phyloP scores from a whole-genome alignment of 2,113 vertebrate genomes.

The Anser cygnoides region DNA sequence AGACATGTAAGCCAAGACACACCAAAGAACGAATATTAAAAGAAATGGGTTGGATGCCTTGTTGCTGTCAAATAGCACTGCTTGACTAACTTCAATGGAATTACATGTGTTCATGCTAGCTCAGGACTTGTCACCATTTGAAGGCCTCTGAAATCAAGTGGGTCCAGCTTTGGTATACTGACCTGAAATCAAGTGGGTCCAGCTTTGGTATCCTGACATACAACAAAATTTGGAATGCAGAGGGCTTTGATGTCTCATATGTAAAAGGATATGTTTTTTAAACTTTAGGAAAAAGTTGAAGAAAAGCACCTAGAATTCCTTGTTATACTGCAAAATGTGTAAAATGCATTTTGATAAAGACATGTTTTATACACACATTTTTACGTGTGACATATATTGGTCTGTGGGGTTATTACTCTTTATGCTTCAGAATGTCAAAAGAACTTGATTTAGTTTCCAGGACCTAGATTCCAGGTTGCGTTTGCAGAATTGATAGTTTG shows the following conservation, averaged over 20 bases:
- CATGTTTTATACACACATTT: background rate
- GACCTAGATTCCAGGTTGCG: background rate
- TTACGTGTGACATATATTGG: fast-evolving
- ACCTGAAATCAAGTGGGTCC: background rate
- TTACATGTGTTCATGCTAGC: background rate
- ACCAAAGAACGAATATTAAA: background rate
- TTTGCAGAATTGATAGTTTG: background rate
- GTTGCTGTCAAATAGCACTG: background rate
- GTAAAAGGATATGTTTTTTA: background rate
- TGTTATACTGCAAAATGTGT: background rate
- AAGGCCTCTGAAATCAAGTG: background rate
- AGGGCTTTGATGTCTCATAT: background rate
- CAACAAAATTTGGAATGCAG: background rate
- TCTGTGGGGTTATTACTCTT: background rate
- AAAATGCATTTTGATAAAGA: background rate
- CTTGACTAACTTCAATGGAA: background rate
- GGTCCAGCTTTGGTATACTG: background rate
- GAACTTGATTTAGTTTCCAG: background rate
- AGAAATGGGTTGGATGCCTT: background rate
- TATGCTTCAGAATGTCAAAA: background rate
- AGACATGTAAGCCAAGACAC: background rate
- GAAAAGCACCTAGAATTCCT: background rate
- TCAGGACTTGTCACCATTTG: background rate
- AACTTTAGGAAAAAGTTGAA: background rate
- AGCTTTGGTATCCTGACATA: background rate